Conservation (phyloP, 1,140 invertebrate genomes). For the Ostrea denselamellosa region DNA sequence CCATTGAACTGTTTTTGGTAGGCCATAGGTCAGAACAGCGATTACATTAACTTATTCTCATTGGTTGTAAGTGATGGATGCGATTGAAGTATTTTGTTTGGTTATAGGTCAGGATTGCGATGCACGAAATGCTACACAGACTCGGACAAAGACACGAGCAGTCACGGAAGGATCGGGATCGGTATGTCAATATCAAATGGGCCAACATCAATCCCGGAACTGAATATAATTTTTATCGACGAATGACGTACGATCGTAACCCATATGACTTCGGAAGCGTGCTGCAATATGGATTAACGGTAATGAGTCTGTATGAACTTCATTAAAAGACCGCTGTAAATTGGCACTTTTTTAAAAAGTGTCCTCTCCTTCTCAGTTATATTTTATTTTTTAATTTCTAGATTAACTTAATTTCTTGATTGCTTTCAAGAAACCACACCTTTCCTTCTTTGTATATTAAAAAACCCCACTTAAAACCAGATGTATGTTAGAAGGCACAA, state of each 20-base stretch:
- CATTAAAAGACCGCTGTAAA: too few relatives aligned
- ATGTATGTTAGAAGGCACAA: too few relatives aligned
- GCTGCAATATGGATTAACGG: background rate
- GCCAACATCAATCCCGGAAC: background rate
- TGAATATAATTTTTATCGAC: background rate
- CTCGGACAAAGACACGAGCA: background rate
- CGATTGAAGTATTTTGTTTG: too few relatives aligned
- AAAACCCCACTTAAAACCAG: too few relatives aligned
- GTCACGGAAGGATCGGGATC: background rate
- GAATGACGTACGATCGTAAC: background rate
- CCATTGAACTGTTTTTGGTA: background rate
- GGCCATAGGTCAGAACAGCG: background rate
- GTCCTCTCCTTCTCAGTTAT: too few relatives aligned
- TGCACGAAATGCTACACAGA: background rate
- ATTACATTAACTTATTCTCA: background rate
- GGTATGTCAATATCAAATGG: background rate
- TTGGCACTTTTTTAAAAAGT: too few relatives aligned
- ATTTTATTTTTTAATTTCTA: too few relatives aligned
- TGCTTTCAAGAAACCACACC: too few relatives aligned
- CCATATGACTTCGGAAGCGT: background rate
- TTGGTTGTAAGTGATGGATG: background rate
- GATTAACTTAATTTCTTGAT: too few relatives aligned
- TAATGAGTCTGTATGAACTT: too few relatives aligned
- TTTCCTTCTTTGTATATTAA: too few relatives aligned
- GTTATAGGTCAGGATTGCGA: background rate